Conservation (phyloP, 2,113 vertebrate genomes). For the Romanogobio albipinnatus region DNA sequence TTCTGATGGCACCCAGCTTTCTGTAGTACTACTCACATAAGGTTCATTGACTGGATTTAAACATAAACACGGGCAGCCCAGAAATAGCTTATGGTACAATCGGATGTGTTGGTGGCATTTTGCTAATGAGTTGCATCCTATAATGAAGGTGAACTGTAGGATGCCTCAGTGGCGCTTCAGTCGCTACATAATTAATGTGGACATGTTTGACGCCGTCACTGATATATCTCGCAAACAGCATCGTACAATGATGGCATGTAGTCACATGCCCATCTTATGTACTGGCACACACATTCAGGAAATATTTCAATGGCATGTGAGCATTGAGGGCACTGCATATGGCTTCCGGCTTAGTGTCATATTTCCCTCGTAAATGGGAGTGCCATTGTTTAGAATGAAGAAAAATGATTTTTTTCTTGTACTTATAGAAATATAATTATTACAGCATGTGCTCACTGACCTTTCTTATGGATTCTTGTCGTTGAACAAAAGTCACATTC, state of each 20-base stretch:
- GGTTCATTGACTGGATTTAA: slow-evolving; percentile 58
- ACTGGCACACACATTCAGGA: slow-evolving; percentile 48
- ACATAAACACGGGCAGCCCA: slow-evolving; percentile 28
- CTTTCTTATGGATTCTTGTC: slow-evolving; percentile 24
- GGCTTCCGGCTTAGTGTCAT: slow-evolving; percentile 66
- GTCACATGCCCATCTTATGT: slow-evolving; percentile 46
- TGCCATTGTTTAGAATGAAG: slow-evolving; percentile 69
- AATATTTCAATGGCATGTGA: slow-evolving; percentile 61
- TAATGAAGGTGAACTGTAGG: slow-evolving; percentile 48
- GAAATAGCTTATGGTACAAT: slow-evolving; percentile 40
- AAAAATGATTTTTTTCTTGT: slow-evolving; percentile 23
- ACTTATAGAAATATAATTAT: slow-evolving; percentile 32
- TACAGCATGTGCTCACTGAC: slow-evolving; percentile 35
- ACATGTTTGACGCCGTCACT: slow-evolving; percentile 35
- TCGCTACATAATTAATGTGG: slow-evolving; percentile 61
- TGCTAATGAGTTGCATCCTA: slow-evolving; percentile 62
- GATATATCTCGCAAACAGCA: slow-evolving; percentile 48
- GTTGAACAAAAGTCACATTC: slow-evolving; percentile 40
- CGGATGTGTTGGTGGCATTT: slow-evolving; percentile 50
- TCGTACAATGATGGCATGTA: slow-evolving; percentile 51
- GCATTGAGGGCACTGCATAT: slow-evolving; percentile 58
- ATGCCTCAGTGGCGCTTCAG: slow-evolving; percentile 56
- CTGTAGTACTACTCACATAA: slow-evolving; percentile 63
- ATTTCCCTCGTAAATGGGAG: slow-evolving; percentile 70
- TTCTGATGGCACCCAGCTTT: slow-evolving; percentile 64